A percentile compares a stretch with the other conserved stretches of the same genome.
phyloP scores from a whole-genome alignment of 2,113 vertebrate species.

The Nycticryphes semicollaris region DNA sequence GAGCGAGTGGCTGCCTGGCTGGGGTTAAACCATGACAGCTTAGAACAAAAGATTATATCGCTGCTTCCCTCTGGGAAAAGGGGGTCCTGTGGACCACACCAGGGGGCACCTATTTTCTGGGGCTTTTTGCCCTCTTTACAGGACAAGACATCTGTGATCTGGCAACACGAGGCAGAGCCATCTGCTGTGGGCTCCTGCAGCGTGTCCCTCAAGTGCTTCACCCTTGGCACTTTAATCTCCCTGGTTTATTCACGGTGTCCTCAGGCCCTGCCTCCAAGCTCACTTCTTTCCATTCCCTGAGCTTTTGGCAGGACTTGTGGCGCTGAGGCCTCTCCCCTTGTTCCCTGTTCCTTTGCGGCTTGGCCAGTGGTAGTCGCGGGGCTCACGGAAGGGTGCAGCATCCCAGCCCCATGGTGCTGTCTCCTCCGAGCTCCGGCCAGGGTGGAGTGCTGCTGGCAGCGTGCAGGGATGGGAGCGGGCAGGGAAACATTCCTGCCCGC shows the following conservation, averaged over 20 bases:
- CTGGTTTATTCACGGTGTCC: fast-evolving
- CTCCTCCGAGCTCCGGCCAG: fast-evolving
- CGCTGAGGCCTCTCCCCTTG: neutral
- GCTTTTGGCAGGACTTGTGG: neutral
- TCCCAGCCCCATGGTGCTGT: neutral
- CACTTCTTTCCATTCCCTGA: neutral
- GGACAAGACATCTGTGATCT: neutral
- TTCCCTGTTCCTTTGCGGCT: neutral
- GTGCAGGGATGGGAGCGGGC: neutral
- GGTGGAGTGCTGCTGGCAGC: neutral
- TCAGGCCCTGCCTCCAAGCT: neutral
- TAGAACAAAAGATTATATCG: neutral
- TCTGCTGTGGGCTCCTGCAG: neutral
- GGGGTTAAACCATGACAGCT: neutral
- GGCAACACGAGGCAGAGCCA: neutral
- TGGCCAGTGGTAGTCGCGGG: neutral
- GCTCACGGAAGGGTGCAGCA: neutral
- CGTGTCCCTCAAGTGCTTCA: neutral
- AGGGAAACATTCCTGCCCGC: neutral
- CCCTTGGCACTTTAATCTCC: neutral
- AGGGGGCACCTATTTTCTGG: neutral
- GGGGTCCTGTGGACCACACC: neutral
- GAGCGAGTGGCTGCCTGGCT: neutral
- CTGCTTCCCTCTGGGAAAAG: neutral
- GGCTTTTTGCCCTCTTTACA: neutral